phyloP scores from a whole-genome alignment of 2,113 vertebrate genomes.

The Trematomus loennbergii region DNA sequence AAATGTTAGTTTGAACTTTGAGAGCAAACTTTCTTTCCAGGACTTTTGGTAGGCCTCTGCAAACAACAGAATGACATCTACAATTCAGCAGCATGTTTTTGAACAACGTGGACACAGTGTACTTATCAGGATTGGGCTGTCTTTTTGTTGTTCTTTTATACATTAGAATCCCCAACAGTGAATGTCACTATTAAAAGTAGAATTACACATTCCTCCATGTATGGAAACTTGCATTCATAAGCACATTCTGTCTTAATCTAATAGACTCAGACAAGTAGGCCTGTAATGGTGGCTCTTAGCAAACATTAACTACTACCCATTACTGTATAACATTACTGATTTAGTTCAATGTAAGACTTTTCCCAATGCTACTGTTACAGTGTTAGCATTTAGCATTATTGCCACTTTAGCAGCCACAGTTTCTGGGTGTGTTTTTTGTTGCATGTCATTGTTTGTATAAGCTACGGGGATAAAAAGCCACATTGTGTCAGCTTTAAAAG shows the following conservation, averaged over 20 bases:
- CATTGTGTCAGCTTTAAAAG: not conserved
- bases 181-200: not conserved
- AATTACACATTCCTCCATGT: not conserved
- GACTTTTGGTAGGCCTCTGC: conserved; percentile 29
- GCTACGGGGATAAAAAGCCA: not conserved
- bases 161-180: not conserved
- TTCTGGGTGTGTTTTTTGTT: not conserved
- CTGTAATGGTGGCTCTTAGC: not conserved
- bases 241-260: too few species aligned
- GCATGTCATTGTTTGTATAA: not conserved
- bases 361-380: not conserved
- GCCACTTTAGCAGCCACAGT: not conserved
- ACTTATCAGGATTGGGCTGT: not conserved
- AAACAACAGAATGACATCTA: conserved; percentile 11
- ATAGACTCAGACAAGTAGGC: too few species aligned
- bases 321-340: not conserved
- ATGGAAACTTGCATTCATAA: not conserved
- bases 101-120: not conserved
- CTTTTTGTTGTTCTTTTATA: not conserved
- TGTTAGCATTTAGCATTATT: not conserved
- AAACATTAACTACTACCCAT: not conserved
- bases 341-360: not conserved
- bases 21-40: conserved; percentile 67
- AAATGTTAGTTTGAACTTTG: conserved; percentile 71
- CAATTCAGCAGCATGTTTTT: conserved; percentile 16